A percentile compares a stretch with the other conserved stretches of the same genome.
Conservation (phyloP, 2,888 invertebrate species). For the Drosophila tripunctata region DNA sequence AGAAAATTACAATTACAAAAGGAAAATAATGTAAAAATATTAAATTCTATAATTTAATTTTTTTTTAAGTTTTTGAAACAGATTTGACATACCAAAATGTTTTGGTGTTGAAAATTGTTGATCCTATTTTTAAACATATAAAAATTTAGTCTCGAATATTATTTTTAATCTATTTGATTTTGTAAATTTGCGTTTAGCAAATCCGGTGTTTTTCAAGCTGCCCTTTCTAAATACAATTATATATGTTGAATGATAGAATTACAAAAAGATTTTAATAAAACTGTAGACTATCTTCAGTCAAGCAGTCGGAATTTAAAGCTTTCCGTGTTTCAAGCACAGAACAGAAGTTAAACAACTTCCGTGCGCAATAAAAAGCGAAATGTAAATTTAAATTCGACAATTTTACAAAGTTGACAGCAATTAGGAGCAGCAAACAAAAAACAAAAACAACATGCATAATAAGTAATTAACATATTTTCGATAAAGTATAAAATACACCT, state of each 20-base stretch:
- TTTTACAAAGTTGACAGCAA: conserved; percentile 14
- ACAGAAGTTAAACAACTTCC: conserved; percentile 21
- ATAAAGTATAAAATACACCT: conserved; percentile 29
- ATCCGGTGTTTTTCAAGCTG: conserved; percentile 8
- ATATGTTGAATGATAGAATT: not conserved
- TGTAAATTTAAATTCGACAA: conserved; percentile 39
- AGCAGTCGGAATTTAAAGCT: conserved; percentile 43
- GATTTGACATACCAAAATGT: too few relatives aligned
- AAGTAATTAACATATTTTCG: conserved; percentile 56
- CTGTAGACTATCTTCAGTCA: conserved; percentile 6
- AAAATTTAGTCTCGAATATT: not conserved
- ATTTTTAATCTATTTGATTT: too few relatives aligned
- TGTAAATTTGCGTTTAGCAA: not conserved
- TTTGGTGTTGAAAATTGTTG: too few relatives aligned
- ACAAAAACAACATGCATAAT: conserved; percentile 17
- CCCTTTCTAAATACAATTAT: not conserved
- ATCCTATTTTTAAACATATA: too few relatives aligned
- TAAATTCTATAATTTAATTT: too few relatives aligned
- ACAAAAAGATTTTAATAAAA: conserved; percentile 38
- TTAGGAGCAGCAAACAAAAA: conserved; percentile 7
- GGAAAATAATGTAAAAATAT: too few relatives aligned
- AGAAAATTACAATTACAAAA: too few relatives aligned
- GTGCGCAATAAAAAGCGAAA: conserved; percentile 15
- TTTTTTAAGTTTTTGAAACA: too few relatives aligned
- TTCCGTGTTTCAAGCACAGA: conserved; percentile 9